Evolutionary conservation across 2,888 invertebrate genomes (phyloP), one percentile per base, ranked within the genome.

Genomic region (Lasius platythorax): DNA sequence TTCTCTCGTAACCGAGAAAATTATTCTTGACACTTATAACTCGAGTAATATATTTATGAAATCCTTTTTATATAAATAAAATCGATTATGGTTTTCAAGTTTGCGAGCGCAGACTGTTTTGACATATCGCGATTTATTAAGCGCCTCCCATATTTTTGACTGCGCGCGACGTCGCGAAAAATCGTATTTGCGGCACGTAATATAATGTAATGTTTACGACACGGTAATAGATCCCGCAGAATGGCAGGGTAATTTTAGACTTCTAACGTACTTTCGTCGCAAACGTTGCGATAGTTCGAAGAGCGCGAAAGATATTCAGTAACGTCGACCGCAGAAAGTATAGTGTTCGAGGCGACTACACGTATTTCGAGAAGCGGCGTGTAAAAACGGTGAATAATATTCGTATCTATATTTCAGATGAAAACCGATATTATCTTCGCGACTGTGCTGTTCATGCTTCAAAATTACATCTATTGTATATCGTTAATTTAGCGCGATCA

Each of bases 251-350:
- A 83, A 64, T 84, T 73, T 83, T 46, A 56, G 79, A 67, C 56
- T 61, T 68, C 50, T 58, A 28, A 11, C 28, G 72, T 33, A 30
- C 56, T 72, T 84, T 89, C 84, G 78, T 83, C 84, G 82, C 78
- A 83, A 82, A 63, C 12, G 43, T 46, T 58, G 50, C 63, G 53
- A 82, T 79, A 84, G 87, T 82, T 79, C 58, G 81, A 61, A 75
- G 53, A 53, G 53, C 53, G 81, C 40, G 85, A 87, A 82, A 73
- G 83, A 87, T 88, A 90, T 90, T 89, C 83, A 84, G 83, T 85
- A 83, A 88, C 83, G 84, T 79, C 84, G 85, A 90, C 88, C 90
- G 84, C 85, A 83, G 74, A 70, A 11, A 43, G 86, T 86, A 70
- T 85, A 88, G 72, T 79, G 58, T 86, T 83, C 83, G 83, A 82